These are phyloP conservation scores for Xanthorhoe spadicearia DNA, from an alignment of 2,888 invertebrate species.

Conservation along the genomic window DNA sequence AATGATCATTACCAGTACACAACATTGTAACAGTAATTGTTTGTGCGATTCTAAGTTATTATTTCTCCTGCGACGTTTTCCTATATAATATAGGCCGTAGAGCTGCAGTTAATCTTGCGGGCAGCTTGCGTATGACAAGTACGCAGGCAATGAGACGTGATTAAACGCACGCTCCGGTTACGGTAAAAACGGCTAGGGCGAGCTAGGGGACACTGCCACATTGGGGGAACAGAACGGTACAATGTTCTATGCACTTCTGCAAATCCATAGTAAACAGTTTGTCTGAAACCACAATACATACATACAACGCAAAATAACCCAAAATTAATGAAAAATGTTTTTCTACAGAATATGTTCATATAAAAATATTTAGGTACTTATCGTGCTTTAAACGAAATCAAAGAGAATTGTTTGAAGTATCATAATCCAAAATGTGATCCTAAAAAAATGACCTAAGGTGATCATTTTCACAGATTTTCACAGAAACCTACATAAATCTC, in stretches of 20 bases:
- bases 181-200: conserved; percentile 48
- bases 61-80: conserved; percentile 26
- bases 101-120: conserved; percentile 42
- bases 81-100: conserved; percentile 25
- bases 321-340: too few species aligned
- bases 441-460: too few species aligned
- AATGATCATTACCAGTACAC: too few species aligned
- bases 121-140: conserved; percentile 49
- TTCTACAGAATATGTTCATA: too few species aligned
- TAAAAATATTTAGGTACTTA: too few species aligned
- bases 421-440: too few species aligned
- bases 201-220: conserved; percentile 42
- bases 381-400: too few species aligned
- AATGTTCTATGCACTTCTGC: conserved; percentile 35
- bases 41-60: conserved; percentile 18
- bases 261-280: conserved; percentile 29
- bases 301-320: too few species aligned
- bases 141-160: conserved; percentile 47
- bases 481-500: too few species aligned
- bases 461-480: too few species aligned
- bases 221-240: conserved; percentile 44
- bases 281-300: background rate
- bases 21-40: background rate
- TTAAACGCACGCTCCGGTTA: conserved; percentile 51
- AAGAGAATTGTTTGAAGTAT: too few species aligned